These are phyloP conservation scores for Coturnix japonica DNA, from an alignment of 2,113 vertebrate genomes.

Conservation along the genomic window DNA sequence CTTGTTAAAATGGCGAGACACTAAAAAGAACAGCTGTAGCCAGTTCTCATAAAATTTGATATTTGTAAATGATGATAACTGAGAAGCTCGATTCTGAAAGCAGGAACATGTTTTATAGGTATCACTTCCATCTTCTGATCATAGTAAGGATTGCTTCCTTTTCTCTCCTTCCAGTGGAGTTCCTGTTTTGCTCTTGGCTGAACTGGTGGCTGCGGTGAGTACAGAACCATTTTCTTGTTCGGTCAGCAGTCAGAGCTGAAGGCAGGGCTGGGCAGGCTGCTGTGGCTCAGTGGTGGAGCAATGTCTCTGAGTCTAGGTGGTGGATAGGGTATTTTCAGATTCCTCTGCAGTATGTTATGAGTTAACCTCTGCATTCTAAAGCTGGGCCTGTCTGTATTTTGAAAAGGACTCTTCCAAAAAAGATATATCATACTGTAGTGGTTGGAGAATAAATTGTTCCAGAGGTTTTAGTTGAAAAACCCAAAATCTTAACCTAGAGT, in stretches of 20 bases:
- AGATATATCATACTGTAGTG: background rate
- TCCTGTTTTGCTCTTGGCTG: background rate
- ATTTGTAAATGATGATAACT: background rate
- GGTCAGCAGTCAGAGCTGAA: fast-evolving
- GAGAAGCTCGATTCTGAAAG: background rate
- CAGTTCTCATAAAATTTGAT: background rate
- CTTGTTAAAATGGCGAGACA: background rate
- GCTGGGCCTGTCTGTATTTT: background rate
- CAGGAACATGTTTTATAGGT: background rate
- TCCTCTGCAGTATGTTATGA: background rate
- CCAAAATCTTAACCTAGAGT: background rate
- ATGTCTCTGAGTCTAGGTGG: background rate
- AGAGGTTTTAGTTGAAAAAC: background rate
- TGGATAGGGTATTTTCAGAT: background rate
- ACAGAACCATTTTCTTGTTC: background rate
- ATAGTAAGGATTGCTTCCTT: background rate
- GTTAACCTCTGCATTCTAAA: background rate
- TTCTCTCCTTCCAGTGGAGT: background rate
- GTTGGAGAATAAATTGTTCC: background rate
- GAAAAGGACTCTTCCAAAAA: background rate
- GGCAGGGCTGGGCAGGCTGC: background rate
- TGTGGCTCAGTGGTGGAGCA: too few relatives aligned
- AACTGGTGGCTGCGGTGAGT: background rate
- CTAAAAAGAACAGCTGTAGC: background rate
- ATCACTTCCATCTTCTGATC: background rate